Base-by-base conservation (phyloP, 2,113 vertebrate genomes). In the Thunnus maccoyii region DNA sequence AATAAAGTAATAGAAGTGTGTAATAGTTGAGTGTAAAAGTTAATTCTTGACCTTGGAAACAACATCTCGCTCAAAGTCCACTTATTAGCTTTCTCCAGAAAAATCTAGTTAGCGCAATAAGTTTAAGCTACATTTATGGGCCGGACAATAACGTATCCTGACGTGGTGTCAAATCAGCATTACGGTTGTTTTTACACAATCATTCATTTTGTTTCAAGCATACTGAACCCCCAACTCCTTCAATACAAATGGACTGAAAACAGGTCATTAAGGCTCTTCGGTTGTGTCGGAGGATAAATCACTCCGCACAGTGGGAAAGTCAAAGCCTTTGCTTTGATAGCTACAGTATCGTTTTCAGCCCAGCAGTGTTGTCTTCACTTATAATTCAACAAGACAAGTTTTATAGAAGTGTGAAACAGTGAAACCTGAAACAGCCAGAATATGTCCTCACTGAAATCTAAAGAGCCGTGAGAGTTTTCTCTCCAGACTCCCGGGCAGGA, bases 381-480 rank as follows among this genome's bases (percentile, higher is more conserved):
- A 27, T 25, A 67, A 63, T 47, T 62, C 22, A 67, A 22, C 25
- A 1, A 17, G 61, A 57, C 55, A 20, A 17, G 2, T 51, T 81
- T 22, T 46, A 61, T 50, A 47, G 83, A 62, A 60, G 11, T 17
- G 27, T 73, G 16, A 57, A 63, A 61, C 44, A 0, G 63, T 16
- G 72, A 72, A 80, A 66, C 51, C 10, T n/a, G 30, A 86, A 80
- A 61, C 85, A 27, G 79, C 25, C 48, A 48, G 44, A 71, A 83
- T 69, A 68, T 36, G 47, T 77, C 71, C 48, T 44, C 66, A 4
- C 30, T 74, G 76, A 63, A 85, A 83, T n/a, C 52, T 0, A 30
- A 90, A 22, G 54, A 62, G 46, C 61, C 27, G 36, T 11, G 48
- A 69, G 41, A 48, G 55, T 57, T 16, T 50, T 20, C 44, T 4